Percentiles rank a stretch among this genome's conserved stretches.
These are phyloP conservation scores for Sipha flava DNA, from an alignment of 1,140 invertebrate species.

Conservation along the genomic window DNA sequence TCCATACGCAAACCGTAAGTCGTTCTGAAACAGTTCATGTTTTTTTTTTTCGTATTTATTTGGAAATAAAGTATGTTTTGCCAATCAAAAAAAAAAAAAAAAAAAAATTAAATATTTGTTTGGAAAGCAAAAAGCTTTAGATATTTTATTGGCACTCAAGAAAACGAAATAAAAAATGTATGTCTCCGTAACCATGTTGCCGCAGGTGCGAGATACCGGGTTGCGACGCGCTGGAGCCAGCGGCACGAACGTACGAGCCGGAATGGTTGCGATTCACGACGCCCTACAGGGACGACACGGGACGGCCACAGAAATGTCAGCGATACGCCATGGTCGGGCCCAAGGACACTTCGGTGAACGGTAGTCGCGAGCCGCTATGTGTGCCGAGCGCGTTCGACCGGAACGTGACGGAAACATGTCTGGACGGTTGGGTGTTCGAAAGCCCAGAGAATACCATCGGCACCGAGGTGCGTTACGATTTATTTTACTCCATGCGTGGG, in stretches of 20 bases:
- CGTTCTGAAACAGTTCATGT: too few species aligned
- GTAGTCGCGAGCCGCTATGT: not conserved
- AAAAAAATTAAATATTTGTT: too few species aligned
- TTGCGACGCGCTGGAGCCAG: not conserved
- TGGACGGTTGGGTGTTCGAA: not conserved
- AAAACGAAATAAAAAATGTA: too few species aligned
- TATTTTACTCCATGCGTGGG: too few species aligned
- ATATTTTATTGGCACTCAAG: too few species aligned
- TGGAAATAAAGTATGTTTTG: too few species aligned
- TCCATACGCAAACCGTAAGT: too few species aligned
- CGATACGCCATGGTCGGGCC: not conserved
- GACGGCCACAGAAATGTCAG: not conserved
- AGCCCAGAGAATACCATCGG: not conserved
- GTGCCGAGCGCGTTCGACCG: not conserved
- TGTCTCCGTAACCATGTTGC: too few species aligned
- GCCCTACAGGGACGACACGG: not conserved
- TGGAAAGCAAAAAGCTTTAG: too few species aligned
- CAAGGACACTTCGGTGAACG: not conserved
- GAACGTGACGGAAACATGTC: not conserved
- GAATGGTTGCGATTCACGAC: not conserved
- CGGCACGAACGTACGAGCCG: not conserved
- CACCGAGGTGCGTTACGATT: not conserved
- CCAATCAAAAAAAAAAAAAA: too few species aligned
- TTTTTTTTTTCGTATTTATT: too few species aligned
- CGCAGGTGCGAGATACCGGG: not conserved